These are phyloP conservation scores for Brienomyrus brachyistius DNA, from an alignment of 2,113 vertebrate species.

Conservation along the genomic window DNA sequence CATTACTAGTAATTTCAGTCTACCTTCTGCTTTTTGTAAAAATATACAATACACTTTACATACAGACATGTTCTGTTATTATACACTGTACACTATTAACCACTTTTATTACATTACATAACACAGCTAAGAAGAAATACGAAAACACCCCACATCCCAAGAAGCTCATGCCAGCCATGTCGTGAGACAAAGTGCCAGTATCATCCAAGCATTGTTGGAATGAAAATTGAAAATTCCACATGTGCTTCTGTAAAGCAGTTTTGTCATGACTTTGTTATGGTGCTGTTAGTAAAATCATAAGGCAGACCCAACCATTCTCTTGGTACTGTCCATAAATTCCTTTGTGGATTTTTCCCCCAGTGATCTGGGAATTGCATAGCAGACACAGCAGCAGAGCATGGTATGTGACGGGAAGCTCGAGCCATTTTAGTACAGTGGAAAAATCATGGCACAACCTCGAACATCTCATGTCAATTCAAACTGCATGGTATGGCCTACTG, in stretches of 20 bases:
- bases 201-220: conserved; percentile 55
- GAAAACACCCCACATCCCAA: conserved; percentile 49
- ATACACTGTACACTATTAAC: conserved; percentile 72
- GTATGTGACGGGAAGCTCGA: not conserved
- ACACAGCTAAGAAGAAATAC: conserved; percentile 63
- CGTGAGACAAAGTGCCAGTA: conserved; percentile 41
- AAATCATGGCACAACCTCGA: not conserved
- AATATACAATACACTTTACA: conserved; percentile 37
- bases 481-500: not conserved
- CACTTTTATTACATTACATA: conserved; percentile 70
- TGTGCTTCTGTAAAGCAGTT: conserved; percentile 43
- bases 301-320: not conserved
- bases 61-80: conserved; percentile 41
- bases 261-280: not conserved
- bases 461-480: not conserved
- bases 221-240: conserved; percentile 43
- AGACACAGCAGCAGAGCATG: conserved; percentile 43
- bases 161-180: conserved; percentile 48
- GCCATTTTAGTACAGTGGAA: conserved; percentile 8
- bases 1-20: conserved; percentile 19
- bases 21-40: conserved; percentile 29
- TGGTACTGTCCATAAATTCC: conserved; percentile 4
- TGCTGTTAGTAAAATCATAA: conserved; percentile 4
- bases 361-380: conserved; percentile 63
- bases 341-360: conserved; percentile 37